Conservation (phyloP, 2,888 invertebrate genomes). For the Beris chalybata region DNA sequence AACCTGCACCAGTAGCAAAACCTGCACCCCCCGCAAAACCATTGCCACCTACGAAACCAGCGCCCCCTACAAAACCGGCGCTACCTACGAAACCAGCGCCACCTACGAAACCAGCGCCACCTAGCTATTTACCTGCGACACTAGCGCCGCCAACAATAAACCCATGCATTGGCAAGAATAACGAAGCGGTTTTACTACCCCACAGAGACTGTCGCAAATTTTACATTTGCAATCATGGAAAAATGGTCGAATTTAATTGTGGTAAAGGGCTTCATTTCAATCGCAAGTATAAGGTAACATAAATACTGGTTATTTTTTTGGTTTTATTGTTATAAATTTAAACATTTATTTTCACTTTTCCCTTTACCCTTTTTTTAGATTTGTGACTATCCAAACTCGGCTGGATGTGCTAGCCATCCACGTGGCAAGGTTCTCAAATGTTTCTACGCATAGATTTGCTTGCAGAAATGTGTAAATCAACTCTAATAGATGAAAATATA, state of each 20-base stretch:
- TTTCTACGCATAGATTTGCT: neutral
- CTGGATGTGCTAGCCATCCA: conserved; percentile 5
- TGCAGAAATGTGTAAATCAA: too few relatives aligned
- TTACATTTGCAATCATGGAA: conserved; percentile 25
- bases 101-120: too few relatives aligned
- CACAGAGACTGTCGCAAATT: conserved; percentile 19
- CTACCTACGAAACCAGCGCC: too few relatives aligned
- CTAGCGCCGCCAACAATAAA: too few relatives aligned
- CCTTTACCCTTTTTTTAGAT: neutral
- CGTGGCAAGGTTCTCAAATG: neutral
- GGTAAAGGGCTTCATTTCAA: conserved; percentile 15
- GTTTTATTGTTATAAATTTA: neutral
- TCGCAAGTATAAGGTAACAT: conserved; percentile 4
- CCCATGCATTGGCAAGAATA: neutral
- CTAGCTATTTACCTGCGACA: too few relatives aligned
- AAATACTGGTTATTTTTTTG: too few relatives aligned
- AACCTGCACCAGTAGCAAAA: too few relatives aligned
- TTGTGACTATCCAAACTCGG: conserved; percentile 17
- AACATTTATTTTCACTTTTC: neutral
- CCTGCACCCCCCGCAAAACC: too few relatives aligned
- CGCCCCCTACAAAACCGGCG: too few relatives aligned
- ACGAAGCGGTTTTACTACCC: conserved; percentile 2
- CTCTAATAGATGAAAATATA: too few relatives aligned
- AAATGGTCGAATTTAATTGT: conserved; percentile 7
- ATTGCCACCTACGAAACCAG: too few relatives aligned